Evolutionary conservation across 2,888 invertebrate genomes (phyloP), one percentile per base, ranked within the genome.

Genomic region (Amblyteles armatorius): DNA sequence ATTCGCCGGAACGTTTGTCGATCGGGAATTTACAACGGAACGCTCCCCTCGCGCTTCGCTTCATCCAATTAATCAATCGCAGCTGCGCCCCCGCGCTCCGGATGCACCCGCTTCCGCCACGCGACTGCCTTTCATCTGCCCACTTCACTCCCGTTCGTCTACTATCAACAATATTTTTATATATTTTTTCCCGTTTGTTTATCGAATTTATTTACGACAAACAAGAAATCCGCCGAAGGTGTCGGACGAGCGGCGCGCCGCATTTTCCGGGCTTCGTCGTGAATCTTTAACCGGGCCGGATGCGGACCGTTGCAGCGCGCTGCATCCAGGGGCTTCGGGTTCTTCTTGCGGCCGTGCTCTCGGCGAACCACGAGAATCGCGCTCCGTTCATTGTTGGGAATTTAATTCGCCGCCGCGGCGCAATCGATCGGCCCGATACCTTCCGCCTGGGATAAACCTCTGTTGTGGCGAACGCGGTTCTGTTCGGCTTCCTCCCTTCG

Each of bases 331-430:
- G 74, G 48, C 33, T 48, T 36, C 22, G 65, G 63, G 36, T 19
- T 16, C 44, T 16, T 65, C 36, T 29, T 52, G 29, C 50, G 50
- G 44, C 29, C 13, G 19, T 29, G 29, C 63, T 33, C 26, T 63
- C 19, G 65, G 16, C 22, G 76, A 76, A 74, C 63, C 63, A 44
- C 63, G 29, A 63, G 76, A 65, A 50, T 40, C 77, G 19, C 65
- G 60, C 73, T 11, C 40, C 71, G 71, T 67, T 48, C 79, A 67
- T 79, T 79, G 82, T 79, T 48, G 65, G 79, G 71, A 82, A 85
- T 79, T 82, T 85, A 79, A 85, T 85, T 85, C 78, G 57, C 71
- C 48, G 73, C n/a, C 77, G 76, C 68, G 11, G 63, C n/a, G 63
- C 72, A 26, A 84, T 84, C 79, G 84, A 82, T 82, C 36, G 74